phyloP scores from a whole-genome alignment of 2,113 vertebrate species.

The Ctenodactylus gundi region DNA sequence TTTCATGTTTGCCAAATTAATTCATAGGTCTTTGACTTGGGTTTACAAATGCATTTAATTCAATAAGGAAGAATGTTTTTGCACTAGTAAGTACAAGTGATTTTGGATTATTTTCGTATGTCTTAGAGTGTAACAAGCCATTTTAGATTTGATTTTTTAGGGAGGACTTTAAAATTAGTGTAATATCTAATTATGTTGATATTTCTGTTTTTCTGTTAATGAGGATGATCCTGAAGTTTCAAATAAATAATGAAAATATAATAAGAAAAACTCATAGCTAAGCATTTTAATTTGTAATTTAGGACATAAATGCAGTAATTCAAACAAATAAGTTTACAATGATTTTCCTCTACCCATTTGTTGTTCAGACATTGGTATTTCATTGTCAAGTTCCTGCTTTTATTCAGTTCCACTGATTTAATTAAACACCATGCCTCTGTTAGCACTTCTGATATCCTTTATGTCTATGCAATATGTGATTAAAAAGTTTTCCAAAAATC shows the following conservation, averaged over 20 bases:
- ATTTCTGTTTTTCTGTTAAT: conserved; percentile 31
- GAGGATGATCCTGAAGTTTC: neutral
- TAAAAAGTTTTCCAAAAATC: conserved; percentile 38
- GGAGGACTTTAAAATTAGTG: neutral
- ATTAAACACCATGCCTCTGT: conserved; percentile 24
- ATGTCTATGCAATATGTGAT: neutral
- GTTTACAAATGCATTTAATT: conserved; percentile 24
- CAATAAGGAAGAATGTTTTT: neutral
- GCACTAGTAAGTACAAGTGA: neutral
- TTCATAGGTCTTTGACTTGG: conserved; percentile 11
- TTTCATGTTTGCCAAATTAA: neutral
- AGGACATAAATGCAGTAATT: neutral
- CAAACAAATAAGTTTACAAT: neutral
- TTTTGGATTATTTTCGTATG: too few relatives aligned
- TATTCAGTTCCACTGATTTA: neutral
- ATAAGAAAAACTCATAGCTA: neutral
- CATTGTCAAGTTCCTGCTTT: conserved; percentile 1
- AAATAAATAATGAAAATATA: conserved; percentile 29
- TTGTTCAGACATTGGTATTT: neutral
- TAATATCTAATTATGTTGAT: neutral
- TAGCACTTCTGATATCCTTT: neutral
- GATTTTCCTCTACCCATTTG: neutral
- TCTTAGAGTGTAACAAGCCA: too few relatives aligned
- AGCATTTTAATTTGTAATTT: conserved; percentile 31
- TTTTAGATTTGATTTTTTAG: neutral